Percentiles rank a stretch among this genome's conserved stretches.
phyloP scores from a whole-genome alignment of 2,888 invertebrate genomes.

The Glyphotaelius pellucidus region DNA sequence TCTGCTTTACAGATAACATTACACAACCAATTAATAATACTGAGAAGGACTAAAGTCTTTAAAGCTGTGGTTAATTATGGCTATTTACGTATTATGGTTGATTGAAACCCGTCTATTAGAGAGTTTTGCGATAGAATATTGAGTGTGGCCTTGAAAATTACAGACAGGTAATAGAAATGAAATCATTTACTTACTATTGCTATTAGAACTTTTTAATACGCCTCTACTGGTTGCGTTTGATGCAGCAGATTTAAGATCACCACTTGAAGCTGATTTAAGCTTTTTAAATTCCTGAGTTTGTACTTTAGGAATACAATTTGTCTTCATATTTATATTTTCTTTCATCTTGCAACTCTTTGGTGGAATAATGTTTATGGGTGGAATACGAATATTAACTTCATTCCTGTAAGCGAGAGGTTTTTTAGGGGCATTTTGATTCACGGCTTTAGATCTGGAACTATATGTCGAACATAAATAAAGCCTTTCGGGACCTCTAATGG shows the following conservation, averaged over 20 bases:
- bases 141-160: neutral
- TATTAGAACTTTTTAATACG: conserved; percentile 69
- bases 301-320: neutral
- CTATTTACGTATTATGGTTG: no score
- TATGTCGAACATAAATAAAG: conserved; percentile 75
- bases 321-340: conserved; percentile 3
- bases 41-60: no score
- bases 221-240: conserved; percentile 19
- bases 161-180: neutral
- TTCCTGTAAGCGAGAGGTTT: conserved; percentile 42
- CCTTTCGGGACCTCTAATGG: conserved; percentile 72
- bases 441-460: conserved; percentile 73
- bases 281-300: conserved; percentile 16
- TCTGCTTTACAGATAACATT: neutral
- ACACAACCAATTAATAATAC: no score
- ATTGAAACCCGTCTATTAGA: neutral
- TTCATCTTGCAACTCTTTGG: conserved; percentile 3
- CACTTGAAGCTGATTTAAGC: conserved; percentile 35
- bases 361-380: neutral
- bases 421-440: conserved; percentile 62
- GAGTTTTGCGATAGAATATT: neutral
- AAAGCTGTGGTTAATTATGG: neutral
- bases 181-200: conserved; percentile 72
- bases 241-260: neutral
- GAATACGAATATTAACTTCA: conserved; percentile 1